These are phyloP conservation scores for Parazoanthus atlanticus DNA, from an alignment of 92 coral and sea anemone species.

Conservation along the genomic window DNA sequence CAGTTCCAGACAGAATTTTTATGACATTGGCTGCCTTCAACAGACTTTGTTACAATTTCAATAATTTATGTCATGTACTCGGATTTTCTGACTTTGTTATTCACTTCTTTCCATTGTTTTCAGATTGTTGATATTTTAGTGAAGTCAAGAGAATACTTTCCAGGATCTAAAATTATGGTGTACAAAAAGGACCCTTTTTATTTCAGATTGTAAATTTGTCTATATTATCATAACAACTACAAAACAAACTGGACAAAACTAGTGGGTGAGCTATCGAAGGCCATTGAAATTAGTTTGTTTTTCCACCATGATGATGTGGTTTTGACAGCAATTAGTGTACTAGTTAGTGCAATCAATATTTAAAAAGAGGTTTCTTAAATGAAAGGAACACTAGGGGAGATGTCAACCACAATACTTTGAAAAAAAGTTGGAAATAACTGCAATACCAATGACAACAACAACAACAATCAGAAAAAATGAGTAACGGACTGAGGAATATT, in stretches of 20 bases:
- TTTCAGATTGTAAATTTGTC: neutral
- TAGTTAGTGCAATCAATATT: neutral
- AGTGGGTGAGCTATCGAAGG: neutral
- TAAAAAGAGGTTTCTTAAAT: too few relatives aligned
- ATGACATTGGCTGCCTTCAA: neutral
- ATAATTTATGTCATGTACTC: neutral
- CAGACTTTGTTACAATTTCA: neutral
- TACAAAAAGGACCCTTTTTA: neutral
- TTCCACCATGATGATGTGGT: neutral
- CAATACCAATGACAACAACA: neutral
- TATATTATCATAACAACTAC: neutral
- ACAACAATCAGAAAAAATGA: neutral
- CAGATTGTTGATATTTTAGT: too few relatives aligned
- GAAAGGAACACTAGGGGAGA: too few relatives aligned
- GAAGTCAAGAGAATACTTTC: neutral
- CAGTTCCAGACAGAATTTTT: neutral
- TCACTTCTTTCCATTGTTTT: neutral
- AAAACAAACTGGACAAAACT: neutral
- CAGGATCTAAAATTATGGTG: neutral
- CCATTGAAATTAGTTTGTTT: neutral
- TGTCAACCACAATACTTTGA: neutral
- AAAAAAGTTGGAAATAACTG: neutral
- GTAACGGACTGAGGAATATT: neutral
- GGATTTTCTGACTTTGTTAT: too few relatives aligned
- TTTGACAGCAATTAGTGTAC: neutral